A percentile compares a stretch with the other conserved stretches of the same genome.
Evolutionary conservation across 2,113 vertebrate genomes (phyloP).

Genomic region (Atractosteus spatula): DNA sequence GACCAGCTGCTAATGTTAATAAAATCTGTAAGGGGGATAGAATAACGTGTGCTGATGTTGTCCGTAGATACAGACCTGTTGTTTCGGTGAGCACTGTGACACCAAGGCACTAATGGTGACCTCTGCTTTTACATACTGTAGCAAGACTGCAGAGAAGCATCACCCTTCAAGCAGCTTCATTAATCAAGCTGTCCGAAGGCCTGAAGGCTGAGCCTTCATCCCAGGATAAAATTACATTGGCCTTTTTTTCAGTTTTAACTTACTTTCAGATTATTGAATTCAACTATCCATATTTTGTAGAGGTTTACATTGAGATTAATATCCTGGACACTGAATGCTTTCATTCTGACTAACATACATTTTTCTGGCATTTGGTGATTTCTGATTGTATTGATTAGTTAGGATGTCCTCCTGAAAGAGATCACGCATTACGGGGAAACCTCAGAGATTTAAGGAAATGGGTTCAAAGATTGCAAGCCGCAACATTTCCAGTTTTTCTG

Average conservation of each 20-base stretch:
- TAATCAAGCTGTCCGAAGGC: conserved; percentile 12
- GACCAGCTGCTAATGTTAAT: neutral
- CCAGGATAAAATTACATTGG: conserved; percentile 11
- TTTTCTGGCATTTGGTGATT: conserved; percentile 2
- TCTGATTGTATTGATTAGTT: neutral
- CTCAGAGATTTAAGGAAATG: neutral
- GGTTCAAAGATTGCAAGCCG: neutral
- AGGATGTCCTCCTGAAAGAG: neutral
- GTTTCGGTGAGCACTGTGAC: neutral
- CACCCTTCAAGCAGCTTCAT: neutral
- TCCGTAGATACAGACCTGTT: neutral
- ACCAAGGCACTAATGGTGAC: neutral
- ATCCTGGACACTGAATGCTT: conserved; percentile 4
- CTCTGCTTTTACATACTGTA: conserved; percentile 2
- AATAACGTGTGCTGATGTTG: neutral
- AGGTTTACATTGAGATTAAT: conserved; percentile 10
- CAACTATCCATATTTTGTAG: too few relatives aligned
- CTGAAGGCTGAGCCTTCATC: neutral
- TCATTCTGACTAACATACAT: conserved; percentile 18
- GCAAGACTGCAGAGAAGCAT: neutral
- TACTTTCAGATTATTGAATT: neutral
- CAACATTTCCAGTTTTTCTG: too few relatives aligned
- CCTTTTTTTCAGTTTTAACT: neutral
- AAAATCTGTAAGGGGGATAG: neutral
- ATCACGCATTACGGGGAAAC: neutral